Base-by-base conservation (phyloP, 2,797 vertebrate species). In the Pipistrellus pipistrellus region DNA sequence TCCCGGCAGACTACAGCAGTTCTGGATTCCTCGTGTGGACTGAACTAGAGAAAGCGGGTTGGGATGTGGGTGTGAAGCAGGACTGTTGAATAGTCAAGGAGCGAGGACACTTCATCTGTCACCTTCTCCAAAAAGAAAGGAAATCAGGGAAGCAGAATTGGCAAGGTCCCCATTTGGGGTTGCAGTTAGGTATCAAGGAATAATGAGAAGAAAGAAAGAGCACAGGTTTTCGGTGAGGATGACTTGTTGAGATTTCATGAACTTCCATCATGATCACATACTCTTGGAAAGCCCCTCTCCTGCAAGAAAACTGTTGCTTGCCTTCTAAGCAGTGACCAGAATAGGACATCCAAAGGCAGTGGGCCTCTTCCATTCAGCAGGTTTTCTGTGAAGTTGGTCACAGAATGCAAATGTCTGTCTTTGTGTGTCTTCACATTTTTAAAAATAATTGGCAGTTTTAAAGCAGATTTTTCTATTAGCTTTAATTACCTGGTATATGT, bases 401-500 rank as follows among this genome's bases (percentile, higher is more conserved):
- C 72, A 93, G 66, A 91, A 91, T 66, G 75, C 41, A 87, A 95
- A 82, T 73, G 75, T 38, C 13, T 78, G 3, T 51, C n/a, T 93
- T 73, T 69, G 30, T 38, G 3, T 32, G 8, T 59, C 41, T 80
- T 76, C 53, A 69, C 21, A 11, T 75, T 73, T 62, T 96, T 92
- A 57, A 44, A 44, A 44, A 53, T 30, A 92, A 64, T 11, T 88
- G 48, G 44, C 25, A 48, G 72, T 68, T 95, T 97, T 90, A 51
- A 86, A 90, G 66, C 73, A 84, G 15, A 76, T 46, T 66, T 82
- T 95, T 95, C 68, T 44, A 62, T 55, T 75, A 77, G 53, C 2
- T 32, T 95, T 94, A 95, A 89, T 85, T 82, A 23, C 21, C 53
- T 55, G 21, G 21, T 23, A 91, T 96, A 82, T 48, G 14, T 89